phyloP scores from a whole-genome alignment of 2,888 invertebrate genomes.

The Macaria liturata region DNA sequence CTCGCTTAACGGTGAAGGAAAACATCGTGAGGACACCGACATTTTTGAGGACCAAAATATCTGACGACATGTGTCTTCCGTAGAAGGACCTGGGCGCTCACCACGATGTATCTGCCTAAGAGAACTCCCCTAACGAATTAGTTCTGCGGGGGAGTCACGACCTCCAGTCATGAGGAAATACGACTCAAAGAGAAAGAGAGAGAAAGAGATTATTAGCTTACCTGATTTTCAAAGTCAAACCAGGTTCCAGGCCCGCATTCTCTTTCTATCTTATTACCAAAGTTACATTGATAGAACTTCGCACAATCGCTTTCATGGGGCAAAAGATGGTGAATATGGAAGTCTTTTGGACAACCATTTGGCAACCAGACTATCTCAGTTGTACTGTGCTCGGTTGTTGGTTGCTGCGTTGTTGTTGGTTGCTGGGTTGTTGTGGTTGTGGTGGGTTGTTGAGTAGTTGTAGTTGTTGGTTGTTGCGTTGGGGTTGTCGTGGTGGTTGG shows the following conservation, averaged over 20 bases:
- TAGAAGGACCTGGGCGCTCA: no score
- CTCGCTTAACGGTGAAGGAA: no score
- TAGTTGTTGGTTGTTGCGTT: conserved; percentile 4
- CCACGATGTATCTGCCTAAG: no score
- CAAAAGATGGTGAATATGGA: conserved; percentile 40
- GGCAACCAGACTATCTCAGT: conserved; percentile 31
- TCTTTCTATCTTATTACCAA: conserved; percentile 45
- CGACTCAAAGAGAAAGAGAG: no score
- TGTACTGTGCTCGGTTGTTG: conserved; percentile 10
- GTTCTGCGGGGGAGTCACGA: no score
- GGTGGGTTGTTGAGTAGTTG: conserved; percentile 12
- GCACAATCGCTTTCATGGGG: conserved; percentile 40
- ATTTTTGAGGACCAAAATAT: no score
- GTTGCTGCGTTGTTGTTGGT: conserved; percentile 2
- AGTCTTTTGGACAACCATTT: conserved; percentile 51
- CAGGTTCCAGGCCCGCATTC: conserved; percentile 46
- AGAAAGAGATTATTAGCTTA: no score
- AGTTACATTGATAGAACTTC: conserved; percentile 55
- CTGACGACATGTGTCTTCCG: no score
- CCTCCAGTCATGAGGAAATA: no score
- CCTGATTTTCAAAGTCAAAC: conserved; percentile 53
- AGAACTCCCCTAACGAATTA: no score
- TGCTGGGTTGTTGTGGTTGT: conserved; percentile 14
- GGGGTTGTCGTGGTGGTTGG: conserved; percentile 7
- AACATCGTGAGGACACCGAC: no score